A percentile compares a stretch with the other conserved stretches of the same genome.
Evolutionary conservation across 2,113 vertebrate species (phyloP).

Genomic region (Ciconia boyciana): DNA sequence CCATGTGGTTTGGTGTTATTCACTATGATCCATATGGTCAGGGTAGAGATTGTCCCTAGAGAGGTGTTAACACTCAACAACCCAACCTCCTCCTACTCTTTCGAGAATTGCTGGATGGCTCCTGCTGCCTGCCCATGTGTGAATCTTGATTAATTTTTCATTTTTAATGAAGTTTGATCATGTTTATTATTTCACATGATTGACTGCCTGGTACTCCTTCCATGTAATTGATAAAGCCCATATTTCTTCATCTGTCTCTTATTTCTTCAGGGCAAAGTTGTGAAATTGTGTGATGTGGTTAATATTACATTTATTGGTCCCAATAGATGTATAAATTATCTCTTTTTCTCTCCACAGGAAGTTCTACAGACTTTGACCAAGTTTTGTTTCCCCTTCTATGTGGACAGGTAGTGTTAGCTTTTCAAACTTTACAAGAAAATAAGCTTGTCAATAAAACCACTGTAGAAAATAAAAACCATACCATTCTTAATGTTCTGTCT

Average conservation of each 20-base stretch:
- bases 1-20: constrained; percentile 85
- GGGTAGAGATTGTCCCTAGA: constrained; percentile 86
- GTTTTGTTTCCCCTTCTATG: constrained; percentile 97
- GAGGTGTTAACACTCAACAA: constrained; percentile 93
- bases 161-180: constrained; percentile 88
- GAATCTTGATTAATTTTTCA: constrained; percentile 86
- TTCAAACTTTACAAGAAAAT: constrained; percentile 74
- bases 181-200: constrained; percentile 84
- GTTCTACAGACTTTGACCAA: constrained; percentile 90
- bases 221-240: constrained; percentile 85
- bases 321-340: constrained; percentile 91
- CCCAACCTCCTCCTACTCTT: constrained; percentile 81
- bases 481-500: constrained; percentile 76
- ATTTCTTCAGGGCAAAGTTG: constrained; percentile 82
- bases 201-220: constrained; percentile 78
- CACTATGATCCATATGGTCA: constrained; percentile 96
- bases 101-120: constrained; percentile 76
- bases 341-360: constrained; percentile 86
- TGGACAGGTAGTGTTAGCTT: constrained; percentile 90
- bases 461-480: constrained; percentile 75
- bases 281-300: constrained; percentile 82
- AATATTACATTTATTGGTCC: constrained; percentile 93
- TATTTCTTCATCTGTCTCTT: constrained; percentile 88
- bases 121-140: constrained; percentile 84
- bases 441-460: constrained; percentile 74